These are phyloP conservation scores for Haemorhous mexicanus DNA, from an alignment of 2,113 vertebrate species.

Conservation along the genomic window DNA sequence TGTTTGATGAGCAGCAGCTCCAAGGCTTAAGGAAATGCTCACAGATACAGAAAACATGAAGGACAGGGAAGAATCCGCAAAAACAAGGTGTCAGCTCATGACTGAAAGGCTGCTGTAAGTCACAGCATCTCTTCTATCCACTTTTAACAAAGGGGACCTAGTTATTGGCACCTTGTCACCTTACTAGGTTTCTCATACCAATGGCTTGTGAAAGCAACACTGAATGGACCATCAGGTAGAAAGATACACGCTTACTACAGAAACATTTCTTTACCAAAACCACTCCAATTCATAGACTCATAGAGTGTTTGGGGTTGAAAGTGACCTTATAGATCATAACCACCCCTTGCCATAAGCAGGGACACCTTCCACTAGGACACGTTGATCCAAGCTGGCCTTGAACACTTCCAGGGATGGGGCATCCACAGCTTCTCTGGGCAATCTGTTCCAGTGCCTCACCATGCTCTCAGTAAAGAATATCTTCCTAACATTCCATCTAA, in stretches of 20 bases:
- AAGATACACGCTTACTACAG: not conserved
- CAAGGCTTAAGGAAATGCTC: not conserved
- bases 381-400: not conserved
- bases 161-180: not conserved
- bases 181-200: not conserved
- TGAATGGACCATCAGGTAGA: not conserved
- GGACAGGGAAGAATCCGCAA: not conserved
- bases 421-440: rapidly evolving
- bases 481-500: not conserved
- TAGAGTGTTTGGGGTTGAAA: not conserved
- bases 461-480: rapidly evolving
- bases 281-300: not conserved
- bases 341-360: not conserved
- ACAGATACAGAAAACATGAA: not conserved
- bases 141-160: not conserved
- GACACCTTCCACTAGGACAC: not conserved
- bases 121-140: rapidly evolving
- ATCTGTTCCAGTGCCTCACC: not conserved
- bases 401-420: not conserved
- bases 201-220: not conserved
- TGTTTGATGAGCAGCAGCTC: not conserved
- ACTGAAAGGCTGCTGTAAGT: not conserved
- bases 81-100: rapidly evolving
- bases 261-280: not conserved
- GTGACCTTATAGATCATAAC: not conserved